Base-by-base conservation (phyloP, 2,113 vertebrate genomes). In the Sapajus apella region DNA sequence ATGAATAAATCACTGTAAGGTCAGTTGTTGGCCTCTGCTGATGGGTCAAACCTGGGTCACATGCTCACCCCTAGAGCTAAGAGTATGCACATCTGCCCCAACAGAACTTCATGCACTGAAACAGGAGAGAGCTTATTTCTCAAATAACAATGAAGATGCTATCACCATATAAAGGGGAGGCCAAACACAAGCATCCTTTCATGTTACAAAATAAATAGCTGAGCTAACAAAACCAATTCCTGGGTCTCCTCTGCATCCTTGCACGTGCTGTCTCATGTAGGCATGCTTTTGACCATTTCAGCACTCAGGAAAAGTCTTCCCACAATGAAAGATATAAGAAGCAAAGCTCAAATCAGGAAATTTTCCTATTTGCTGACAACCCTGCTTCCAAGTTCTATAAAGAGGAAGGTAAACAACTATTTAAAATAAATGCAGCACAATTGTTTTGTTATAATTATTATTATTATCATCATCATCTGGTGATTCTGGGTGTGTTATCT, bases 361-460 rank as follows among this genome's bases (percentile, higher is more conserved):
- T 11, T 75, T 96, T 93, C 75, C 40, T 70, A 85, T 94, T 90
- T 90, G 35, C 70, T 96, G 90, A 94, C 87, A 95, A 94, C 10
- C 50, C 55, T 20, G 37, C 87, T 79, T 79, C 70, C 73, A 94
- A 92, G 21, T 97, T 94, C 83, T 81, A 66, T 68, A 40, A 95
- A 96, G 50, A 88, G 52, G 68, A 80, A 96, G 81, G 72, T 87
- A 94, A 97, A 94, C 56, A 97, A 91, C 14, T 77, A 64, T 90
- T 87, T 97, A 84, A 93, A 94, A 92, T 91, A 91, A 88, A 96
- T 43, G 81, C 47, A 47, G 66, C 27, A 40, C 43, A 55, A 90
- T 85, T 82, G 37, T 86, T 94, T 91, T 92, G 76, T 61, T 93
- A 77, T 66, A 80, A 82, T 93, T 47, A 85, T 94, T 88, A 94